Evolutionary conservation across 2,113 vertebrate genomes (phyloP), one percentile per base, ranked within the genome.

Genomic region (Hystrix brachyura): DNA sequence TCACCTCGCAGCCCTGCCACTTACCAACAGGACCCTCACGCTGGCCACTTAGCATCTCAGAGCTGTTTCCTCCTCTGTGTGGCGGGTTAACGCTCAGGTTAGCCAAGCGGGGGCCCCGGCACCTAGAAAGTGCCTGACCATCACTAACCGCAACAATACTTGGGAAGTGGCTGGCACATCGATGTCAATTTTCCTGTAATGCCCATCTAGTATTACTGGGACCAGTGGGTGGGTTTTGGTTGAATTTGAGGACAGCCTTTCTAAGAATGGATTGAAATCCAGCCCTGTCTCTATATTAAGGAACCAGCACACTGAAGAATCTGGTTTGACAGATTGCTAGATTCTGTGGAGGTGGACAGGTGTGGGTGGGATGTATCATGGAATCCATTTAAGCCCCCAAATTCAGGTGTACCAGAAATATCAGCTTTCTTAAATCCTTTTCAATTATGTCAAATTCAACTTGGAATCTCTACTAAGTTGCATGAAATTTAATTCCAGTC

Each of bases 181-280:
- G 5, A 27, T 55, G 67, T 57, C 87, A 1, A 7, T 15, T 76
- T 90, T 21, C 59, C 48, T 8, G 0, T 32, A n/a, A 62, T 43
- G 43, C 19, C 14, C n/a, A 71, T 64, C 80, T 21, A 3, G 2
- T 15, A 7, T 25, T 5, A 46, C 55, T 43, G 29, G 59, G 34
- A 62, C 86, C 55, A 0, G 29, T 25, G 43, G 59, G 34, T 78
- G 62, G 3, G 2, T 34, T 67, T 46, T 17, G 84, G 91, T 38
- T 32, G 74, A 19, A 25, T 96, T 15, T 57, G 78, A 79, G 78
- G 57, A 65, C 32, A 53, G 38, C 85, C 86, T 93, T 94, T 96
- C 90, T 57, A 90, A 96, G 96, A 97, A 94, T 53, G n/a, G 18
- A 15, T 46, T 93, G 60, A 43, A 62, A 74, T 8, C 51, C 71